phyloP scores from a whole-genome alignment of 2,797 vertebrate genomes.

The Euphonia xanthogaster region DNA sequence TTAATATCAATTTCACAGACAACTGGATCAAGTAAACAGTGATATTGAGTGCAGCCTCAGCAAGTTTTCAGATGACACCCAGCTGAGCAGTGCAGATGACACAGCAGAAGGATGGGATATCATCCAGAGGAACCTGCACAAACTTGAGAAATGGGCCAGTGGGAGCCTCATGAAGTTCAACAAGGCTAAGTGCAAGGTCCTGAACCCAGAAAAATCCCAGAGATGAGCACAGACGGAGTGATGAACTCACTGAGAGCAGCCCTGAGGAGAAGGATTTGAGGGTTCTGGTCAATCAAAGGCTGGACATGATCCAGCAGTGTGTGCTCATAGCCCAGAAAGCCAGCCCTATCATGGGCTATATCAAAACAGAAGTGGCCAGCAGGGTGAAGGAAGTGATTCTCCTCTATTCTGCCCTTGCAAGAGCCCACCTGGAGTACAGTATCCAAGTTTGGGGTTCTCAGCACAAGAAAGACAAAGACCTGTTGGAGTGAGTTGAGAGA shows the following conservation, averaged over 20 bases:
- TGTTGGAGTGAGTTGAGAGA: neutral
- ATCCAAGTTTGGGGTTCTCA: neutral
- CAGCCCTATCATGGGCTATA: accelerated
- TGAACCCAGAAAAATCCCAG: neutral
- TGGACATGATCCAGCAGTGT: neutral
- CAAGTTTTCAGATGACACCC: neutral
- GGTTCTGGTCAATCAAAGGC: neutral
- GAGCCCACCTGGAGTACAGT: neutral
- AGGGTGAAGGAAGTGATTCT: neutral
- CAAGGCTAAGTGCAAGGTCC: neutral
- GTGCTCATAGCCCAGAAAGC: neutral
- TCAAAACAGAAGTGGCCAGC: neutral
- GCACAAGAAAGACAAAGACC: neutral
- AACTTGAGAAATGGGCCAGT: neutral
- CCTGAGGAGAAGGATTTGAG: neutral
- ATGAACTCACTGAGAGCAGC: neutral
- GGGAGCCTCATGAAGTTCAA: neutral
- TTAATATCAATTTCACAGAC: neutral
- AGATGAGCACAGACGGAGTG: neutral
- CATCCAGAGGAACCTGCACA: neutral
- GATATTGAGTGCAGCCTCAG: neutral
- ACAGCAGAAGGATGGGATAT: neutral
- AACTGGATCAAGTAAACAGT: neutral
- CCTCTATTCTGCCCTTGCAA: neutral
- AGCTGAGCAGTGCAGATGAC: neutral